Conservation (phyloP, 2,113 vertebrate species). For the Protomyctophum bolini region DNA sequence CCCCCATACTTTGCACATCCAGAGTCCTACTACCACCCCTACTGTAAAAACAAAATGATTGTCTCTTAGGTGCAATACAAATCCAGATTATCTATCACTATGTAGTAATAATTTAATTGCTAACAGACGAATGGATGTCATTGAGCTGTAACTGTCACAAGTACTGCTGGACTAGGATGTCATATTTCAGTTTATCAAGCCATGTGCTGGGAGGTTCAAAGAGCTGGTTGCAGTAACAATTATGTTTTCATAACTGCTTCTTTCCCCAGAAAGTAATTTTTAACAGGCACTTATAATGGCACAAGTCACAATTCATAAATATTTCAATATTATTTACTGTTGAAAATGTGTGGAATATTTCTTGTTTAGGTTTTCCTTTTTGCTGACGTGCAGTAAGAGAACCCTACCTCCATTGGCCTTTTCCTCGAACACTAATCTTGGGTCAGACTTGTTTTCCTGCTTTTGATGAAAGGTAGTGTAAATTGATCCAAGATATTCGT, state of each 20-base stretch:
- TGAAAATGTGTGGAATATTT: conserved; percentile 37
- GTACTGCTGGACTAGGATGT: conserved; percentile 55
- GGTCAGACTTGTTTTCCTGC: conserved; percentile 28
- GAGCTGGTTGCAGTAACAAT: conserved; percentile 18
- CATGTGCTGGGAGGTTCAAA: conserved; percentile 52
- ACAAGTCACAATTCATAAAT: conserved; percentile 37
- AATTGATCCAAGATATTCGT: conserved; percentile 35
- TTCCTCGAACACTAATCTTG: conserved; percentile 58
- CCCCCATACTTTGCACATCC: conserved; percentile 67
- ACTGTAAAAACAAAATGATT: conserved; percentile 61
- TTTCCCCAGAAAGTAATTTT: conserved; percentile 19
- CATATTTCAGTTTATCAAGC: conserved; percentile 38
- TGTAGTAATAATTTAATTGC: conserved; percentile 68
- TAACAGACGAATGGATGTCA: conserved; percentile 73
- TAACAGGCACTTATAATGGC: conserved; percentile 22
- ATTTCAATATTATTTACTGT: conserved; percentile 49
- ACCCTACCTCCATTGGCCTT: conserved; percentile 50
- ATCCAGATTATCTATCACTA: conserved; percentile 66
- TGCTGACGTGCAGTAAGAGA: conserved; percentile 37
- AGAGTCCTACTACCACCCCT: conserved; percentile 49
- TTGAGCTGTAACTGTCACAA: conserved; percentile 25
- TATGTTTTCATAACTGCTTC: conserved; percentile 28
- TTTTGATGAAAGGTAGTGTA: background rate
- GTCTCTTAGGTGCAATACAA: conserved; percentile 74
- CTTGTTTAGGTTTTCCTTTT: conserved; percentile 16